Evolutionary conservation across 2,113 vertebrate species (phyloP).

Genomic region (Tursiops truncatus): DNA sequence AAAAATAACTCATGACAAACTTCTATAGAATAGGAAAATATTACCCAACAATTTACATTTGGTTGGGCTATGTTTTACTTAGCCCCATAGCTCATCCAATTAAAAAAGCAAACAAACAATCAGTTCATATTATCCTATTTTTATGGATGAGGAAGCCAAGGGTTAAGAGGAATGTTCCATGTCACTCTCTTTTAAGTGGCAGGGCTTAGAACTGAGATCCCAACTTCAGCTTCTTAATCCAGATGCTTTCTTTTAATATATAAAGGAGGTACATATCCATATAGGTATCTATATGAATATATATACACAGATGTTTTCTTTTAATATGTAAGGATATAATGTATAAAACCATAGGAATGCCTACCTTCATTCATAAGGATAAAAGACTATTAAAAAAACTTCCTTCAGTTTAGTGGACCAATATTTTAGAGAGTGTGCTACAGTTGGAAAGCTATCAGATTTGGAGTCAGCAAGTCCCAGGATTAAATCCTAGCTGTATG

Average conservation of each 20-base stretch:
- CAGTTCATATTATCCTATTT: background rate
- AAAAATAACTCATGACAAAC: conserved; percentile 36
- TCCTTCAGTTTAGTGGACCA: background rate
- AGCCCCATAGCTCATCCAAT: background rate
- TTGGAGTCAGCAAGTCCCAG: background rate
- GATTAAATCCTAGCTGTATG: background rate
- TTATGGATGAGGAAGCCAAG: background rate
- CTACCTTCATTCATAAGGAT: background rate
- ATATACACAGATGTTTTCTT: background rate
- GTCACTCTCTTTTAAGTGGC: background rate
- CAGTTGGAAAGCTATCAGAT: background rate
- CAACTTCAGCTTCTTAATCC: background rate
- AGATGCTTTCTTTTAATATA: background rate
- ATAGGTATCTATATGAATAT: background rate
- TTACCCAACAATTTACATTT: background rate
- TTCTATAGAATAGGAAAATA: background rate
- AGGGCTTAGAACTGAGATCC: background rate
- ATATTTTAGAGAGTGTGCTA: background rate
- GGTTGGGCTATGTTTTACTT: background rate
- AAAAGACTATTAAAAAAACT: background rate
- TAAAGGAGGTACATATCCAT: background rate
- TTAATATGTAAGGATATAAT: background rate
- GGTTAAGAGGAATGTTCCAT: background rate
- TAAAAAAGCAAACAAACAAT: background rate
- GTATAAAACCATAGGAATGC: background rate